Percentiles rank a stretch among this genome's conserved stretches.
Conservation (phyloP, 1,140 invertebrate genomes). For the Trichonephila clavata region DNA sequence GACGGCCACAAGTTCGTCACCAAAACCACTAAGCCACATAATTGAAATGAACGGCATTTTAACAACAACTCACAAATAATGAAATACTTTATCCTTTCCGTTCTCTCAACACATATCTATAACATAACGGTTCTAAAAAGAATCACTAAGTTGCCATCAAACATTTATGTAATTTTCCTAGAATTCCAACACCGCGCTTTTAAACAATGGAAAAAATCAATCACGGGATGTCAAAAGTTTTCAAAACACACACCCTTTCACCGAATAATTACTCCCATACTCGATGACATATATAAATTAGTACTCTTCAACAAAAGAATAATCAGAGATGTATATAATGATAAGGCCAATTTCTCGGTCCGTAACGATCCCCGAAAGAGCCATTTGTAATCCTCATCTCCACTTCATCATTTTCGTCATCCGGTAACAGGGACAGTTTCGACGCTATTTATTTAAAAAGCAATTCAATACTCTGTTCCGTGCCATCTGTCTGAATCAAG, state of each 20-base stretch:
- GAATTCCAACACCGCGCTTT: too few relatives aligned
- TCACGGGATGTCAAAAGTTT: neutral
- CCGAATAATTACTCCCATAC: too few relatives aligned
- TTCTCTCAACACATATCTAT: too few relatives aligned
- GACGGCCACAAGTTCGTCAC: too few relatives aligned
- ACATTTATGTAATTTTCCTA: neutral
- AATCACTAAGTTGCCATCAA: neutral
- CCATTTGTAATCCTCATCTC: neutral
- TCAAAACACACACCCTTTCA: conserved; percentile 13
- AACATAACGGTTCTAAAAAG: neutral
- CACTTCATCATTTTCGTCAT: conserved; percentile 18
- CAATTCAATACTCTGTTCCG: conserved; percentile 5
- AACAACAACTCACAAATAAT: too few relatives aligned
- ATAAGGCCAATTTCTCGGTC: neutral
- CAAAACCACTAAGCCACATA: too few relatives aligned
- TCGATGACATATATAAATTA: neutral
- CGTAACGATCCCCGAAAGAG: neutral
- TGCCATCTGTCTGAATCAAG: neutral
- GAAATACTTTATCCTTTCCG: too few relatives aligned
- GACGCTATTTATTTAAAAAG: conserved; percentile 15
- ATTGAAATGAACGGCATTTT: too few relatives aligned
- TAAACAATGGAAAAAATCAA: neutral
- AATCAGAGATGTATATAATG: neutral
- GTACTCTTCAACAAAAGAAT: neutral
- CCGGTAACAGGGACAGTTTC: neutral